Evolutionary conservation across 2,113 vertebrate species (phyloP).

Genomic region (Aptenodytes forsteri): DNA sequence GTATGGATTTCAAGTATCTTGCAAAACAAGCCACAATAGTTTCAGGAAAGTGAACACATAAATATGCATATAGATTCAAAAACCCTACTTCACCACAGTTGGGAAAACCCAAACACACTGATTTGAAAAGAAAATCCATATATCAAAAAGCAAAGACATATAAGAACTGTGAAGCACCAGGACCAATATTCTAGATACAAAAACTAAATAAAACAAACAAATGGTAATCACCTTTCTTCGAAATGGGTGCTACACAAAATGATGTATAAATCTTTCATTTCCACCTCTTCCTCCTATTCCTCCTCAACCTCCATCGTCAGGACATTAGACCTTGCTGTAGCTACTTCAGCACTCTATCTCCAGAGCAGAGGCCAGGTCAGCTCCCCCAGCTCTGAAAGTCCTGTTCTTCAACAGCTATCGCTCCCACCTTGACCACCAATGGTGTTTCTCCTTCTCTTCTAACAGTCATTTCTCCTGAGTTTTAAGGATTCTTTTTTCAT

Average conservation of each 20-base stretch:
- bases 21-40: not conserved
- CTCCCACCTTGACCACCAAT: not conserved
- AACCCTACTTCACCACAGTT: not conserved
- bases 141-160: not conserved
- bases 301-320: not conserved
- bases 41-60: not conserved
- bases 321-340: rapidly evolving
- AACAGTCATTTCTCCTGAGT: not conserved
- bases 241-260: not conserved
- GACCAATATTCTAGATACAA: not conserved
- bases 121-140: not conserved
- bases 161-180: not conserved
- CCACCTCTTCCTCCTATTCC: not conserved
- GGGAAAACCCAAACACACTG: not conserved
- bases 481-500: not conserved
- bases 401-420: not conserved
- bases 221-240: not conserved
- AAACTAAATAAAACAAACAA: not conserved
- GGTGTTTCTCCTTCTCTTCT: not conserved
- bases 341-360: not conserved
- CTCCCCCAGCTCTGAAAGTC: not conserved
- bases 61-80: not conserved
- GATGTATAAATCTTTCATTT: not conserved
- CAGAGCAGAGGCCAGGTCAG: not conserved
- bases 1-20: not conserved